phyloP scores from a whole-genome alignment of 92 coral and sea anemone genomes.

The Hydrozoanthus gracilis region DNA sequence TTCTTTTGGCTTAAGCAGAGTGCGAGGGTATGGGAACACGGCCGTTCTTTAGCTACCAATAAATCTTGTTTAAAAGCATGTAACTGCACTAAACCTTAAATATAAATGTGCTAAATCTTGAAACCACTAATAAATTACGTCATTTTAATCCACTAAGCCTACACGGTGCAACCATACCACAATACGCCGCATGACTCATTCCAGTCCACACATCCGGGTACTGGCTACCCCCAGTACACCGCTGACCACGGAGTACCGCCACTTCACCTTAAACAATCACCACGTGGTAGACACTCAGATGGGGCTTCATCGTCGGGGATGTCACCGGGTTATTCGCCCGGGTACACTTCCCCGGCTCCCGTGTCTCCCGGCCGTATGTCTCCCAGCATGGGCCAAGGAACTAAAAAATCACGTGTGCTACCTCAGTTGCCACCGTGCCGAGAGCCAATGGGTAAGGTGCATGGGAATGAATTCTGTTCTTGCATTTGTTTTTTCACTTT shows the following conservation, averaged over 20 bases:
- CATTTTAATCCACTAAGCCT: constrained; percentile 69
- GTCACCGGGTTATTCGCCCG: constrained; percentile 66
- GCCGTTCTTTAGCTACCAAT: no score
- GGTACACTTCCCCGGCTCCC: constrained; percentile 86
- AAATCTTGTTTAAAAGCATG: neutral
- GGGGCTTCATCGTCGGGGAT: constrained; percentile 88
- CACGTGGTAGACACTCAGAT: constrained; percentile 77
- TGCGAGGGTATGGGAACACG: no score
- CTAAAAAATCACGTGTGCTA: constrained; percentile 89
- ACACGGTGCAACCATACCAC: constrained; percentile 79
- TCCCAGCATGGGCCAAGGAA: constrained; percentile 92
- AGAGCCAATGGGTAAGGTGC: constrained; percentile 90
- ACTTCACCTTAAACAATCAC: constrained; percentile 82
- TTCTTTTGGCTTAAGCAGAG: no score
- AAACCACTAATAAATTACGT: constrained; percentile 13
- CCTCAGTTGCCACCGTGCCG: constrained; percentile 92
- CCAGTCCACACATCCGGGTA: constrained; percentile 74
- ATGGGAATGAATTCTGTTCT: neutral
- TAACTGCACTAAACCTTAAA: constrained; percentile 1
- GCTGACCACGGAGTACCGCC: constrained; percentile 89
- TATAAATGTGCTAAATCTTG: neutral
- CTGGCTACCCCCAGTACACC: constrained; percentile 79
- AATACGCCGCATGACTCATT: constrained; percentile 63
- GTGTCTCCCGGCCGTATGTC: constrained; percentile 91
- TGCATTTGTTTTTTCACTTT: no score